Evolutionary conservation across 64 coral and sea anemone genomes (phyloP).

Genomic region (Stichodactyla mertensii): DNA sequence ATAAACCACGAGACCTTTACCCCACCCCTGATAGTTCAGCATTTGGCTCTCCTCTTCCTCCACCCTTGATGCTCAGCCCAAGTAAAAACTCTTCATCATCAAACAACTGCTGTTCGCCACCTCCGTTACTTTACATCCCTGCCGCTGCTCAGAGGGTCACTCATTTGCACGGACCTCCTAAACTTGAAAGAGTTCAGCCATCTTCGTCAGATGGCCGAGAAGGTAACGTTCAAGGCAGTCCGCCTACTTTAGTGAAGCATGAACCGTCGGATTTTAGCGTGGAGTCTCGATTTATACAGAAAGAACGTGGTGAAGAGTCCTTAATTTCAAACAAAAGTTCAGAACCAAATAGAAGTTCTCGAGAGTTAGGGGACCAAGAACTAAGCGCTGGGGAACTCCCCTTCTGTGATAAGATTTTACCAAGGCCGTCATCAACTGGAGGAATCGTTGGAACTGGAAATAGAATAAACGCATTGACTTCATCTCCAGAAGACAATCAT

Average conservation of each 20-base stretch:
- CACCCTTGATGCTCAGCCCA: conserved; percentile 6
- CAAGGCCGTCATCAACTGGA: background rate
- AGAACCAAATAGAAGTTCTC: background rate
- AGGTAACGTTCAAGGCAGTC: background rate
- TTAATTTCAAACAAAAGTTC: background rate
- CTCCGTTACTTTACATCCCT: conserved; percentile 81
- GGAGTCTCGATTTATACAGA: background rate
- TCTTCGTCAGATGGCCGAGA: background rate
- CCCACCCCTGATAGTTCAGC: conserved; percentile 9
- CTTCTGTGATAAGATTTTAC: background rate
- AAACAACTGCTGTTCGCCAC: conserved; percentile 55
- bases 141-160: conserved; percentile 78
- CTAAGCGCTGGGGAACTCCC: background rate
- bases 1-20: background rate
- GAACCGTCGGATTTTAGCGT: background rate
- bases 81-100: background rate
- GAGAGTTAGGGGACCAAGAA: background rate
- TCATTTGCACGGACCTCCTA: conserved; percentile 76
- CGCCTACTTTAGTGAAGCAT: background rate
- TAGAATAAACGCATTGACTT: background rate
- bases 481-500: background rate
- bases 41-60: conserved; percentile 18
- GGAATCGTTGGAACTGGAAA: background rate
- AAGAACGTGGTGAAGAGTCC: background rate
- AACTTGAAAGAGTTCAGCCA: conserved; percentile 39